These are phyloP conservation scores for Litoditis marina DNA, from an alignment of 2,888 invertebrate genomes.

Conservation along the genomic window DNA sequence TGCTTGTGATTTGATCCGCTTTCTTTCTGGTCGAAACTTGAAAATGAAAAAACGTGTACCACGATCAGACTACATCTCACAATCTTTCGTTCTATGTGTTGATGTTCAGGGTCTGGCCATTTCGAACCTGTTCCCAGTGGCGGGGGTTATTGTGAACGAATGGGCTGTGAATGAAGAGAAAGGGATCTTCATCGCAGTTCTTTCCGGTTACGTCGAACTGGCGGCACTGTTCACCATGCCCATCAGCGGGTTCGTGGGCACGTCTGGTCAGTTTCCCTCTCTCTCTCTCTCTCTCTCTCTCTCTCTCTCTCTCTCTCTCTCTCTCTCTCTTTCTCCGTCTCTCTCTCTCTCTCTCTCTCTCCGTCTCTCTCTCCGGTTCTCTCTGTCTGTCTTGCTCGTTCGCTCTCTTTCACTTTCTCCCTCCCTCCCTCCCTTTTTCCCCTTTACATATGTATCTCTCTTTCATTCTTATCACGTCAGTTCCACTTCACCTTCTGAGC, in stretches of 20 bases:
- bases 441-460: neutral
- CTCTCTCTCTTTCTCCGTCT: too few relatives aligned
- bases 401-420: neutral
- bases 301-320: slow-evolving; percentile 2
- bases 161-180: slow-evolving; percentile 43
- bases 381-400: neutral
- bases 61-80: too few relatives aligned
- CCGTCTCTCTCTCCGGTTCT: neutral
- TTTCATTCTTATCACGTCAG: too few relatives aligned
- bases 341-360: slow-evolving; percentile 3
- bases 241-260: slow-evolving; percentile 28
- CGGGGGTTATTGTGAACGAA: slow-evolving; percentile 43
- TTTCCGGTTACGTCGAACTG: slow-evolving; percentile 48
- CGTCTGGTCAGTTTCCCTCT: neutral
- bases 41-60: too few relatives aligned
- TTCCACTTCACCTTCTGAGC: too few relatives aligned
- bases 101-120: slow-evolving; percentile 45
- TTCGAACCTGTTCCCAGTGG: slow-evolving; percentile 45
- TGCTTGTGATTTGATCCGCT: too few relatives aligned
- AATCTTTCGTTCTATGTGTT: too few relatives aligned
- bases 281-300: slow-evolving; percentile 2
- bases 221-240: slow-evolving; percentile 50
- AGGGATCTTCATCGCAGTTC: slow-evolving; percentile 45
- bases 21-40: too few relatives aligned
- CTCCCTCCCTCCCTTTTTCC: neutral